Percentiles rank a stretch among this genome's conserved stretches.
Evolutionary conservation across 2,797 vertebrate genomes (phyloP).

Genomic region (Melanotaenia parkinsoni): DNA sequence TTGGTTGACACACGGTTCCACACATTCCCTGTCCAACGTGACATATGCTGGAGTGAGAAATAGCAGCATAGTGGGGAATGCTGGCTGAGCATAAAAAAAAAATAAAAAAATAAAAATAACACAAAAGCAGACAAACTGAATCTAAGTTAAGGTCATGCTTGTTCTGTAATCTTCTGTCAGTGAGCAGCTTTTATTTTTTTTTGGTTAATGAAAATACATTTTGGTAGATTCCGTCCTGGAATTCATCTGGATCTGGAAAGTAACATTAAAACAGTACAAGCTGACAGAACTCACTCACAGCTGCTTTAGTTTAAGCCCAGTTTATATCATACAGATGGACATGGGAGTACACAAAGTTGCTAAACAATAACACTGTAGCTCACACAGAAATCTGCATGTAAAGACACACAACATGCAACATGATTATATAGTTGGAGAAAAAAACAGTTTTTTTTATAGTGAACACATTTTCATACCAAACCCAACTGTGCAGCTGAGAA

Average conservation of each 20-base stretch:
- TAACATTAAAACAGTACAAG: constrained; percentile 44
- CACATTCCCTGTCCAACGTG: constrained; percentile 9
- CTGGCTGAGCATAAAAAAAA: neutral
- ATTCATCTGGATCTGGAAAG: constrained; percentile 31
- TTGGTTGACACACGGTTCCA: constrained; percentile 31
- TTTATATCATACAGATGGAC: neutral
- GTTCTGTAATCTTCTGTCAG: neutral
- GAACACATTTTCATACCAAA: neutral
- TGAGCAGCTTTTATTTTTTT: neutral
- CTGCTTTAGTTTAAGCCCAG: constrained; percentile 36
- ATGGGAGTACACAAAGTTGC: neutral
- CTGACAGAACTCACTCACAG: constrained; percentile 30
- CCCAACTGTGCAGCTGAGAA: neutral
- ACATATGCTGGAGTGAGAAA: neutral
- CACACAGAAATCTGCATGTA: neutral
- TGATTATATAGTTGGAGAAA: neutral
- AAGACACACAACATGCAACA: neutral
- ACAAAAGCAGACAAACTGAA: neutral
- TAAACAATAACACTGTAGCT: neutral
- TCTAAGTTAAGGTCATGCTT: neutral
- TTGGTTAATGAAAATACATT: neutral
- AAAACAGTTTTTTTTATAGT: too few relatives aligned
- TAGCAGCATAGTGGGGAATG: neutral
- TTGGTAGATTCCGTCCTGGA: constrained; percentile 6
- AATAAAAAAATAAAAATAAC: too few relatives aligned